Conservation (phyloP, 2,888 invertebrate species). For the Hartigia nigra region DNA sequence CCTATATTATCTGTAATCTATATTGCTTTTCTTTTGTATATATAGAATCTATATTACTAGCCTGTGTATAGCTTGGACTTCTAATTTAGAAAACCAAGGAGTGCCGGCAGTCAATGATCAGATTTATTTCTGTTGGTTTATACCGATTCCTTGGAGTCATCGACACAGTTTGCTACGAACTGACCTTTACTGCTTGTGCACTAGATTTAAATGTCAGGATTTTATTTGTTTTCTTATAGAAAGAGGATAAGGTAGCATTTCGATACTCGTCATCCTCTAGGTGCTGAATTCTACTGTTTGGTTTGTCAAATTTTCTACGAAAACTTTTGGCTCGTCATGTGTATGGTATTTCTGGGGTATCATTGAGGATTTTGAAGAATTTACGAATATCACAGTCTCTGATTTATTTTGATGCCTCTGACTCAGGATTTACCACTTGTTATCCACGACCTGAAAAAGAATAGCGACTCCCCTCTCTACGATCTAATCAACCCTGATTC, state of each 20-base stretch:
- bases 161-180: background rate
- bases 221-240: conserved; percentile 10
- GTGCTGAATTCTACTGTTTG: background rate
- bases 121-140: background rate
- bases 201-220: conserved; percentile 36
- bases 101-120: background rate
- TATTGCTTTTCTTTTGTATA: background rate
- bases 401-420: conserved; percentile 44
- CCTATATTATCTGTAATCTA: background rate
- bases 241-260: conserved; percentile 1
- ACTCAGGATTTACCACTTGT: conserved; percentile 26
- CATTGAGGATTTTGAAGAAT: background rate
- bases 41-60: background rate
- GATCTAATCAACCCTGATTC: background rate
- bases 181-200: conserved; percentile 9
- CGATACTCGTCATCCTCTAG: background rate
- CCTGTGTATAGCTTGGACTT: background rate
- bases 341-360: background rate
- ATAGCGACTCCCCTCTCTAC: background rate
- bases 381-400: conserved; percentile 22
- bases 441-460: background rate
- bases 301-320: background rate
- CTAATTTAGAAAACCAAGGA: background rate
- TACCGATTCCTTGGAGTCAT: background rate
- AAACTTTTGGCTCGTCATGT: background rate